Percentiles rank a stretch among this genome's conserved stretches.
Conservation (phyloP, 2,888 invertebrate species). For the Vannuccia rotundouncinata region DNA sequence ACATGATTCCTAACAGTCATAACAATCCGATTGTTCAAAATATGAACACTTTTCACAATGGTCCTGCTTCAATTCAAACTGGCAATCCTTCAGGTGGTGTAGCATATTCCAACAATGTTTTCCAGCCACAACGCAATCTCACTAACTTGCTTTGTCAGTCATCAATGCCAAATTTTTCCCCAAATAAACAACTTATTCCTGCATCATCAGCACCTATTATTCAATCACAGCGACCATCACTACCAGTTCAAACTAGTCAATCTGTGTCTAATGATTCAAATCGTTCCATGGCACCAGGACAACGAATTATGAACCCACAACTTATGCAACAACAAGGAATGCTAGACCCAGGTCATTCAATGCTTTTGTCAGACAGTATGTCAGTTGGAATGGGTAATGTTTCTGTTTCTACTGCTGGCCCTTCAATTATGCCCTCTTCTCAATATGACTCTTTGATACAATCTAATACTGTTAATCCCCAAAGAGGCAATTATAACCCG, state of each 20-base stretch:
- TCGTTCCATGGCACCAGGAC: neutral
- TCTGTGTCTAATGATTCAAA: neutral
- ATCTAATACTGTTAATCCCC: neutral
- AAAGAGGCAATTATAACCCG: neutral
- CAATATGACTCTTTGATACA: slow-evolving; percentile 1
- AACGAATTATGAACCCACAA: neutral
- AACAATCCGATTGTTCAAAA: slow-evolving; percentile 5
- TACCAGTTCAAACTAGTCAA: neutral
- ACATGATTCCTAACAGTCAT: slow-evolving; percentile 15
- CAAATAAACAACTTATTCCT: neutral
- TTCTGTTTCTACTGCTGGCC: neutral
- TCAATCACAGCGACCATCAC: neutral
- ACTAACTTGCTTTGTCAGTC: neutral
- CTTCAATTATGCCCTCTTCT: neutral
- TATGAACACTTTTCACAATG: slow-evolving; percentile 7
- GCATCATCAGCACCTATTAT: neutral
- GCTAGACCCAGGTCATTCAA: neutral
- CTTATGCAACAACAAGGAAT: slow-evolving; percentile 3
- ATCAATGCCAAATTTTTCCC: neutral
- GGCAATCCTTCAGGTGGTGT: neutral
- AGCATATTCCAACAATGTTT: neutral
- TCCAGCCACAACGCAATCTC: neutral
- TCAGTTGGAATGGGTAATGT: neutral
- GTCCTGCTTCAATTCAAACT: neutral
- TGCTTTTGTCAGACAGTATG: neutral